These are phyloP conservation scores for Troilus luridus DNA, from an alignment of 2,888 invertebrate species.

Conservation along the genomic window DNA sequence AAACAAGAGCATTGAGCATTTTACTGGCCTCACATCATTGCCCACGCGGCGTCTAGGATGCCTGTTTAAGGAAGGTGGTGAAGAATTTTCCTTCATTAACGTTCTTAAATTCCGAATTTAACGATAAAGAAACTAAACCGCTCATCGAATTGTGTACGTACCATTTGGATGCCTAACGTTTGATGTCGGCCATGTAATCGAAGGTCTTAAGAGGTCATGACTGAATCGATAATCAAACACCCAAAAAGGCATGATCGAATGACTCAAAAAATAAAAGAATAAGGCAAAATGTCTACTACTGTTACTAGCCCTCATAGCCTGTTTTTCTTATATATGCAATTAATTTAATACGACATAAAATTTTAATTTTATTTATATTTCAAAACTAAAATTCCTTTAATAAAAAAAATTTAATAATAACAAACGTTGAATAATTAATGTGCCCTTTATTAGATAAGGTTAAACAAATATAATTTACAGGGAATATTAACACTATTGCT, in stretches of 20 bases:
- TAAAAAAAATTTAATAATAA: no score
- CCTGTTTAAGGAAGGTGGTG: neutral
- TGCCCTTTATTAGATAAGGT: no score
- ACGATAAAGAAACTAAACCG: neutral
- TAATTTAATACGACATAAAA: no score
- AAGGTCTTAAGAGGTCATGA: neutral
- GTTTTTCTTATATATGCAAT: no score
- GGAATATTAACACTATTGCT: no score
- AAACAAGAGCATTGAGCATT: conserved; percentile 25
- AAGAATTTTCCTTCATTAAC: neutral
- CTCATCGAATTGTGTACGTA: neutral
- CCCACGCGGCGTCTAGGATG: neutral
- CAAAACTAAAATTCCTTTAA: no score
- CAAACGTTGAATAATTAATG: no score
- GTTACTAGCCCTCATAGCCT: no score
- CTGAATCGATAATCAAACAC: neutral
- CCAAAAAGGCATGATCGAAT: neutral
- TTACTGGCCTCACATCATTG: neutral
- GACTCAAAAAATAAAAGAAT: neutral
- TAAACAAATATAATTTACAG: no score
- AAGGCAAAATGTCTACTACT: no score
- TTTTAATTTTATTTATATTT: no score
- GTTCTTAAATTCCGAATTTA: neutral
- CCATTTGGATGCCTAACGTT: neutral
- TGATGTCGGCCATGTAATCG: neutral